A percentile compares a stretch with the other conserved stretches of the same genome.
These are phyloP conservation scores for Cryptus viduatorius DNA, from an alignment of 2,888 invertebrate species.

Conservation along the genomic window DNA sequence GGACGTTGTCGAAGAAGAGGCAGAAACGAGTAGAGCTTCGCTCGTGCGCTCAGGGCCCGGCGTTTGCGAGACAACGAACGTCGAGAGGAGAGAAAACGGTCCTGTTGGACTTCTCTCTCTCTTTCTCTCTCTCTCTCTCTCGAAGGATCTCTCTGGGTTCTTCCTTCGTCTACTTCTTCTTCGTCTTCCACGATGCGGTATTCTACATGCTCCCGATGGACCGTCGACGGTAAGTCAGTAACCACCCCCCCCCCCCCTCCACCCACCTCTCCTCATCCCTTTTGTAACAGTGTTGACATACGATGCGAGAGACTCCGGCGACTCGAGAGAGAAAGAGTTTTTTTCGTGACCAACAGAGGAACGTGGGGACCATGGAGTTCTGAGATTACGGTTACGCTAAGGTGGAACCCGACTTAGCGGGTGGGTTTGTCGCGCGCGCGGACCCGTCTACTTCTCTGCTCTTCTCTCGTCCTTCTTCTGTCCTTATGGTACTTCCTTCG, in stretches of 20 bases:
- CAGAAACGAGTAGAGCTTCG: constrained; percentile 55
- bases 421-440: constrained; percentile 66
- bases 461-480: constrained; percentile 26
- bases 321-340: constrained; percentile 54
- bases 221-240: constrained; percentile 39
- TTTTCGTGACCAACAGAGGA: constrained; percentile 51
- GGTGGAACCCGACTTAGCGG: constrained; percentile 71
- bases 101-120: constrained; percentile 59
- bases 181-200: constrained; percentile 37
- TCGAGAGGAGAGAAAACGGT: constrained; percentile 61
- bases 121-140: constrained; percentile 52
- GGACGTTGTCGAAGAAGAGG: constrained; percentile 56
- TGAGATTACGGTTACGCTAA: constrained; percentile 75
- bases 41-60: constrained; percentile 61
- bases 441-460: constrained; percentile 6
- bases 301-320: constrained; percentile 42
- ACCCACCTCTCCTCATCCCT: neutral
- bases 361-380: constrained; percentile 60
- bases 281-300: constrained; percentile 62
- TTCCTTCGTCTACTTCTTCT: constrained; percentile 26
- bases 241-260: constrained; percentile 61
- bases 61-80: constrained; percentile 47
- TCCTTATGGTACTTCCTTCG: constrained; percentile 19
- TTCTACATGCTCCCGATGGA: constrained; percentile 61
- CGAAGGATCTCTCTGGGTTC: constrained; percentile 44